Evolutionary conservation across 2,113 vertebrate species (phyloP), one percentile per base, ranked within the genome.

Genomic region (Geothlypis trichas): DNA sequence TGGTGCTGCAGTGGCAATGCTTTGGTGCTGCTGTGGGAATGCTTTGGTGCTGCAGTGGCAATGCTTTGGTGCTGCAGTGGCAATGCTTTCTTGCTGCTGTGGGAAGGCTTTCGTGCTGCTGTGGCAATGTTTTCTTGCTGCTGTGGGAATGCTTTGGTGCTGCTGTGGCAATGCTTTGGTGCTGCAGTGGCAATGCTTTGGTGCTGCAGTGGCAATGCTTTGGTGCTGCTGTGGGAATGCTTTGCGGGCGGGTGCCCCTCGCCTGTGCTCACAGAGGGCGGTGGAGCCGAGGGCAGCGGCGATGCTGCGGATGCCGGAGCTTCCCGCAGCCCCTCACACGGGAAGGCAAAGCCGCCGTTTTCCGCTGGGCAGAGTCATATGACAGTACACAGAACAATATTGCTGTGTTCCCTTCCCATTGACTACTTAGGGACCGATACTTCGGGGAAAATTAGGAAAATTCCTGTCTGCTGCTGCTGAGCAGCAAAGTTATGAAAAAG

Each of bases 241-340:
- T 23, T 9, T 10, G 11, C 35, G 18, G 58, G 58, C 57, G 11
- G 1, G 28, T 8, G 35, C 31, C 6, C 15, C 33, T 2, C 0
- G 0, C 24, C 10, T 1, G 14, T 1, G 49, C 3, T 7, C 12
- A 1, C 9, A 5, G 39, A 23, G 30, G 10, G 24, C 61, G 1
- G 1, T 3, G 0, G 0, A n/a, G 72, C 3, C 0, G 16, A 23
- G 23, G 27, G 46, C 51, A 16, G 61, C 2, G 2, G 39, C 15
- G 39, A 31, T 8, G 66, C 46, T 24, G 44, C 0, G 0, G 13
- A 3, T 0, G 0, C 73, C 0, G 1, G 20, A n/a, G 17, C 71
- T 49, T 23, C 24, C 69, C 39, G 2, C 4, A 5, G 15, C 10
- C 44, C 47, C 76, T 33, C 5, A 0, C 0, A 1, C 0, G 1